phyloP scores from a whole-genome alignment of 1,140 invertebrate genomes.

The Brachionus angularis region DNA sequence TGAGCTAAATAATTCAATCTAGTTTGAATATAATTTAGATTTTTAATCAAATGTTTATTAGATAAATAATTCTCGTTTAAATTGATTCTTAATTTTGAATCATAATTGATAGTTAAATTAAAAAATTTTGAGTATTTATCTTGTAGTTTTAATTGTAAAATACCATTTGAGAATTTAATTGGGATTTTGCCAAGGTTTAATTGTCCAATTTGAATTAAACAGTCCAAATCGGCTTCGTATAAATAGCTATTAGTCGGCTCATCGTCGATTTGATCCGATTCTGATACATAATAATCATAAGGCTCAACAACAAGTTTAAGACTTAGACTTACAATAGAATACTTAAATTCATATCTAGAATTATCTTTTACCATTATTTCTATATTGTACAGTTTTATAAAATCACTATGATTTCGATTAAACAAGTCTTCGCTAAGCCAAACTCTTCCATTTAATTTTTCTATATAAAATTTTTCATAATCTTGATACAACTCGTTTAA shows the following conservation, averaged over 20 bases:
- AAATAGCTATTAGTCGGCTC: background rate
- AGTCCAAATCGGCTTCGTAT: slow-evolving; percentile 13
- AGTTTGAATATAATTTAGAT: background rate
- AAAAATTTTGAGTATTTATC: slow-evolving; percentile 4
- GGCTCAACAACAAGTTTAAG: background rate
- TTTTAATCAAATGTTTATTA: background rate
- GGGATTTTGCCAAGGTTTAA: background rate
- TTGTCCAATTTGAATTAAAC: slow-evolving; percentile 30
- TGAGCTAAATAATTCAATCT: background rate
- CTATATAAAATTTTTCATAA: slow-evolving; percentile 5
- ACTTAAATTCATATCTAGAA: background rate
- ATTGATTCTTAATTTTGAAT: background rate
- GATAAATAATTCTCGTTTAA: slow-evolving; percentile 10
- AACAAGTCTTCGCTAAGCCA: slow-evolving; percentile 5
- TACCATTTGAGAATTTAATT: background rate
- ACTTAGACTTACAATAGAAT: background rate
- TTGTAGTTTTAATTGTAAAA: background rate
- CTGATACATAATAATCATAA: background rate
- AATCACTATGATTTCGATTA: background rate
- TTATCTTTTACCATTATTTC: slow-evolving; percentile 16
- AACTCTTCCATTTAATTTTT: slow-evolving; percentile 16
- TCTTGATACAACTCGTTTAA: background rate
- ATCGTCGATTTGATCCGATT: background rate
- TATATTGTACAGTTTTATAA: background rate
- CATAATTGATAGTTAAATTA: background rate